Base-by-base conservation (phyloP, 1,140 invertebrate species). In the Frieseomelitta varia region DNA sequence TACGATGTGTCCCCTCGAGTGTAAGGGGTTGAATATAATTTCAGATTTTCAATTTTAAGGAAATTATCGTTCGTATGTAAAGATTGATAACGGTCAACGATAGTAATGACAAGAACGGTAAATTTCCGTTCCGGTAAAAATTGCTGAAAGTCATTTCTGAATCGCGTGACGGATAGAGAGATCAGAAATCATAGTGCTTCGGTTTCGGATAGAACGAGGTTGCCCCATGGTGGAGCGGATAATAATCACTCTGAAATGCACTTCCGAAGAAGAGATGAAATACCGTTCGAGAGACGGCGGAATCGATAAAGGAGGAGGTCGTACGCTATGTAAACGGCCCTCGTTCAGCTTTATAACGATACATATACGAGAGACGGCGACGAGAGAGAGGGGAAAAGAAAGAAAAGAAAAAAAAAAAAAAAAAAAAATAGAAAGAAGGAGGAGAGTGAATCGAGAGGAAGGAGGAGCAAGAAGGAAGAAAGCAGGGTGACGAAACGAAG, bases 201-300 rank as follows among this genome's bases (percentile, higher is more conserved):
- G 6, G n/a, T 53, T 63, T 27, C 30, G n/a, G n/a, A 61, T 14
- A 30, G 55, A 65, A 73, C 27, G 51, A 85, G 55, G 34, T 39
- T 65, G 24, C 39, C 77, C 74, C 47, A 55, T 55, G 78, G 30
- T 73, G 74, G 71, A 79, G 79, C 77, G 65, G 81, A 84, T 84
- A 87, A 90, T 90, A 82, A 56, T 27, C 76, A 74, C 71, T 65
- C 47, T 39, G 85, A 92, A 92, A 92, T 92, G 89, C 85, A 89
- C 85, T 92, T 86, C 85, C 84, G 81, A 89, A 90, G 84, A 83
- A 82, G 84, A 81, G 85, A 34, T 39, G 56, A 71, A 79, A 72
- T 34, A 55, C 76, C 17, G 12, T 61, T 53, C 72, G 86, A 78
- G 87, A 82, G 72, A 68, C 73, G 47, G 30, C 8, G 78, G 82